Percentiles rank a stretch among this genome's conserved stretches.
phyloP scores from a whole-genome alignment of 2,113 vertebrate species.

The Lepus americanus region DNA sequence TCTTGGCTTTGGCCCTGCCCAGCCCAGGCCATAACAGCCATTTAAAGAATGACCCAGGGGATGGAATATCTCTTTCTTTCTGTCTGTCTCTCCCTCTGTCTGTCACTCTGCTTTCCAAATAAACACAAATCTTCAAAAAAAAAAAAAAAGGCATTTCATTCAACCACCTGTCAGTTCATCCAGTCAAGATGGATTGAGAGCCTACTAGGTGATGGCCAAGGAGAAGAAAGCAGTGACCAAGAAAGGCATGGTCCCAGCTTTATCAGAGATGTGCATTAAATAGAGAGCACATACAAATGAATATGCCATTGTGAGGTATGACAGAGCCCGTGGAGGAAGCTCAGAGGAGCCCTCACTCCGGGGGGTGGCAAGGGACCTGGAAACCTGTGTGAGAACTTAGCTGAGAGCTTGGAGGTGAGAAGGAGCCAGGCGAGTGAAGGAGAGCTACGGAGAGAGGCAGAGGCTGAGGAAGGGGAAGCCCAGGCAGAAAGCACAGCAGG shows the following conservation, averaged over 20 bases:
- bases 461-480: background rate
- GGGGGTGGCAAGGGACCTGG: background rate
- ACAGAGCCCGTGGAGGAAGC: background rate
- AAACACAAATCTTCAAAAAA: too few species aligned
- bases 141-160: background rate
- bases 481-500: background rate
- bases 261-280: background rate
- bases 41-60: too few species aligned
- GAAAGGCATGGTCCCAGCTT: background rate
- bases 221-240: background rate
- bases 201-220: background rate
- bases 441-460: too few species aligned
- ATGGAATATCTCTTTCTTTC: too few species aligned
- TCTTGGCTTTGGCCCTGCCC: too few species aligned
- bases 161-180: background rate
- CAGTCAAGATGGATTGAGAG: background rate
- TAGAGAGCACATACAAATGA: background rate
- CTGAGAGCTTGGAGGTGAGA: background rate
- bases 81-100: too few species aligned
- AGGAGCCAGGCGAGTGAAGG: background rate
- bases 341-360: too few species aligned
- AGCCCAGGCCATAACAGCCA: too few species aligned
- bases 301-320: background rate
- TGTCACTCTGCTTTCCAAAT: too few species aligned
- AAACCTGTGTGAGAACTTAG: background rate